phyloP scores from a whole-genome alignment of 2,888 invertebrate species.

The Callosobruchus maculatus region DNA sequence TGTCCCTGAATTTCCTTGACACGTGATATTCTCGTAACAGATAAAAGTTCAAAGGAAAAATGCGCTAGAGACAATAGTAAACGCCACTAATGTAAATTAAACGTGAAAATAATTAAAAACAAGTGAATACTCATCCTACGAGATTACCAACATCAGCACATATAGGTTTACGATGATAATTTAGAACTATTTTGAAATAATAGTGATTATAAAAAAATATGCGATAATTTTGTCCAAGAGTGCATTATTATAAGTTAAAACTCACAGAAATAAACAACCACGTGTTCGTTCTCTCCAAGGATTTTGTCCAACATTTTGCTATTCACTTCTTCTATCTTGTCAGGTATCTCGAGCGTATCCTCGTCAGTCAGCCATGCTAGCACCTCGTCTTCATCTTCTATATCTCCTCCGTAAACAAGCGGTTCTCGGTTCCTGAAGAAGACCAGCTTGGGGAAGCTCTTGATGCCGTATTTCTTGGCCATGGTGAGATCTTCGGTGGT shows the following conservation, averaged over 20 bases:
- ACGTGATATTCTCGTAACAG: no score
- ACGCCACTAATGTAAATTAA: no score
- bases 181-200: no score
- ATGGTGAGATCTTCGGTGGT: slow-evolving; percentile 81
- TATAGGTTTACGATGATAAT: no score
- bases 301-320: slow-evolving; percentile 87
- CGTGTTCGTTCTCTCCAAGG: slow-evolving; percentile 79
- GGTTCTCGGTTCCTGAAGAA: slow-evolving; percentile 92
- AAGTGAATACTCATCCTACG: no score
- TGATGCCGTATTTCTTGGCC: slow-evolving; percentile 83
- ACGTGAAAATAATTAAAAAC: no score
- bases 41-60: no score
- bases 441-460: slow-evolving; percentile 78
- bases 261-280: slow-evolving; percentile 92
- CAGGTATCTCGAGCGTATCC: slow-evolving; percentile 85
- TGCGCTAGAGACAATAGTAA: no score
- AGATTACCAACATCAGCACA: no score
- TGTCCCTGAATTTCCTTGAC: no score
- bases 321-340: slow-evolving; percentile 91
- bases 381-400: slow-evolving; percentile 89
- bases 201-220: no score
- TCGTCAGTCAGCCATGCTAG: slow-evolving; percentile 89
- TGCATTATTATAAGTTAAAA: background rate
- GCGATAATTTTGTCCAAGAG: no score
- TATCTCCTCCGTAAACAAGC: slow-evolving; percentile 74